Conservation (phyloP, 1,140 invertebrate species). For the Limonius californicus region DNA sequence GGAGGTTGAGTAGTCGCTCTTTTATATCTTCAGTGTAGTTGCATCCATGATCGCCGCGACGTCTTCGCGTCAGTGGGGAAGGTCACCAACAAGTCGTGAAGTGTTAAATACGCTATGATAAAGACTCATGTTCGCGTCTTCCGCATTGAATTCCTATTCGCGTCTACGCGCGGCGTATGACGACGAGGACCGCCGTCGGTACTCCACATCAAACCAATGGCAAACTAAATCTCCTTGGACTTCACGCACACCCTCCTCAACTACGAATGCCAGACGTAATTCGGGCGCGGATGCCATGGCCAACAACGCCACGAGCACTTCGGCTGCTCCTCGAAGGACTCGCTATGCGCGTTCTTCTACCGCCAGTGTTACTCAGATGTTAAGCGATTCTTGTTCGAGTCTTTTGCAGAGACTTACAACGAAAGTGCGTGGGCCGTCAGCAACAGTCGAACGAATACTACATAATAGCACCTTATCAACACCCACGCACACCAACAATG, state of each 20-base stretch:
- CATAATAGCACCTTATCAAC: constrained; percentile 22
- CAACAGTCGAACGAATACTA: constrained; percentile 43
- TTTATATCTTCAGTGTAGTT: constrained; percentile 34
- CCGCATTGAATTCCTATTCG: constrained; percentile 28
- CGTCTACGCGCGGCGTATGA: constrained; percentile 36
- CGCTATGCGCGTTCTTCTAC: constrained; percentile 70
- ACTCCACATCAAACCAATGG: constrained; percentile 2
- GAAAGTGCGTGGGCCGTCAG: constrained; percentile 63
- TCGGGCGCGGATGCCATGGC: constrained; percentile 29
- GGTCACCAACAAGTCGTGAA: constrained; percentile 14
- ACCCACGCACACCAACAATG: constrained; percentile 6
- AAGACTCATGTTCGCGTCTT: constrained; percentile 8
- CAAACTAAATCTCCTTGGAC: constrained; percentile 25
- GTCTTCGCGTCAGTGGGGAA: constrained; percentile 21
- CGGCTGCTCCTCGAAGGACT: constrained; percentile 51
- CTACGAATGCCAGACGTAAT: constrained; percentile 8
- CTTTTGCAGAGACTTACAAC: constrained; percentile 73
- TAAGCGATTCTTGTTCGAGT: constrained; percentile 79
- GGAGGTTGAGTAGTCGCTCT: constrained; percentile 29
- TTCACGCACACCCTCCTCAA: neutral
- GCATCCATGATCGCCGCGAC: constrained; percentile 38
- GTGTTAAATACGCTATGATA: neutral
- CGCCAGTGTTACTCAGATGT: constrained; percentile 77
- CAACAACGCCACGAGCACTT: constrained; percentile 36
- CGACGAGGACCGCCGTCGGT: constrained; percentile 24